Evolutionary conservation across 2,888 invertebrate species (phyloP), one percentile per base, ranked within the genome.

Genomic region (Neoaliturus tenellus): DNA sequence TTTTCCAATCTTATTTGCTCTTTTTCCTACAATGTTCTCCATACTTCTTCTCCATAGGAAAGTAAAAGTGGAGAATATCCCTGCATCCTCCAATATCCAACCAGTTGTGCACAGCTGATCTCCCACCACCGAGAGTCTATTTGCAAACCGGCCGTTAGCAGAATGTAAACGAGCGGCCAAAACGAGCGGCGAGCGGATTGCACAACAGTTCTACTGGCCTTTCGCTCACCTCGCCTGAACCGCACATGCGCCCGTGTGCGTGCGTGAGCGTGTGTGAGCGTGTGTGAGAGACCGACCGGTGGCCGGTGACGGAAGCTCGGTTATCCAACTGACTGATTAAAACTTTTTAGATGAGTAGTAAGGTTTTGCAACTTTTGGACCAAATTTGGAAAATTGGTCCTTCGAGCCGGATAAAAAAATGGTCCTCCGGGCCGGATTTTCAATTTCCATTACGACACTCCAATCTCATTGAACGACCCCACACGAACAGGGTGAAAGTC

Each of bases 141-240:
- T 69, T 69, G 69, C 39, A 69, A 69, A 39, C 39, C 69, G 39
- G 69, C 69, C n/a, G 69, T 39, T 67, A 67, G 31, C 67, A 67
- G 33, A 67, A 67, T 67, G 67, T 67, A 67, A 67, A 67, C 67
- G 33, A 55, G 23, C 48, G 10, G 10, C 35, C 35, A 35, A 44
- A 44, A 14, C 17, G 44, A 44, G 14, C 35, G 35, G 10, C 25
- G 55, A 23, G 67, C 67, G 67, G 31, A 10, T 69, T 69, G 28
- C 69, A 39, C 14, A 69, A 69, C 69, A 39, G 10, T 1, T 69
- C 69, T 35, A 69, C 69, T 69, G 69, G 69, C 69, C 69, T 69
- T 69, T 69, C 69, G 69, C 39, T 39, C 1, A 3, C 23, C 33
- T 5, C 17, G 28, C 8, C 23, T 23, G 33, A 31, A 17, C 62